Evolutionary conservation across 2,113 vertebrate genomes (phyloP).

Genomic region (Cinclus mexicanus): DNA sequence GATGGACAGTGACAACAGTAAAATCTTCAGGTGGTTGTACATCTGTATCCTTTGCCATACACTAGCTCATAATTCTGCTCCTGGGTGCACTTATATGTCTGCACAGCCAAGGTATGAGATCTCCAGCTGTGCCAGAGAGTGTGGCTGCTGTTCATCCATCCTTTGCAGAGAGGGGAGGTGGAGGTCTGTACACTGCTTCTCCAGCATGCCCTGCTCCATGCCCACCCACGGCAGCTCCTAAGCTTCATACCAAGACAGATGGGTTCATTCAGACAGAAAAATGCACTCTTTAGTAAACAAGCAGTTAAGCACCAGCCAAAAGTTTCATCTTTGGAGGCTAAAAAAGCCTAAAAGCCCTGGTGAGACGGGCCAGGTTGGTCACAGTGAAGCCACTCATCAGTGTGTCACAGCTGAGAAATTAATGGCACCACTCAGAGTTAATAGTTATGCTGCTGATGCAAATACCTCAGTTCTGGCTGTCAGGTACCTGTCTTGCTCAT

Average conservation of each 20-base stretch:
- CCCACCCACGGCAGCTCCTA: accelerated
- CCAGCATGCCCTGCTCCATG: neutral
- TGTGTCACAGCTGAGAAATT: neutral
- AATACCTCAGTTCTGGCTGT: neutral
- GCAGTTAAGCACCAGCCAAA: neutral
- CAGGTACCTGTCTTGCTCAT: neutral
- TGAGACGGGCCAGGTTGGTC: neutral
- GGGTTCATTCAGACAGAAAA: neutral
- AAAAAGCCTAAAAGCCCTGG: neutral
- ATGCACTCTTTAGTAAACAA: neutral
- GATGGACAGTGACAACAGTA: neutral
- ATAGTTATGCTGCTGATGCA: neutral
- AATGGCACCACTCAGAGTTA: neutral
- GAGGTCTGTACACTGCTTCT: neutral
- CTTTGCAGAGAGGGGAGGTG: neutral
- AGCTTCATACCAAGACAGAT: neutral
- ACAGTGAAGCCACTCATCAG: neutral
- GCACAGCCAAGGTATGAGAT: neutral
- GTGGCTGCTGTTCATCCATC: neutral
- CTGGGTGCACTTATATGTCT: neutral
- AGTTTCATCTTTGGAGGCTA: neutral
- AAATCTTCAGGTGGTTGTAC: neutral
- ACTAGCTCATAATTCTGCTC: neutral
- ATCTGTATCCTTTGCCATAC: neutral
- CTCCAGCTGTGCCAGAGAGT: neutral